Conservation (phyloP, 2,888 invertebrate species). For the Embidobia sp. region DNA sequence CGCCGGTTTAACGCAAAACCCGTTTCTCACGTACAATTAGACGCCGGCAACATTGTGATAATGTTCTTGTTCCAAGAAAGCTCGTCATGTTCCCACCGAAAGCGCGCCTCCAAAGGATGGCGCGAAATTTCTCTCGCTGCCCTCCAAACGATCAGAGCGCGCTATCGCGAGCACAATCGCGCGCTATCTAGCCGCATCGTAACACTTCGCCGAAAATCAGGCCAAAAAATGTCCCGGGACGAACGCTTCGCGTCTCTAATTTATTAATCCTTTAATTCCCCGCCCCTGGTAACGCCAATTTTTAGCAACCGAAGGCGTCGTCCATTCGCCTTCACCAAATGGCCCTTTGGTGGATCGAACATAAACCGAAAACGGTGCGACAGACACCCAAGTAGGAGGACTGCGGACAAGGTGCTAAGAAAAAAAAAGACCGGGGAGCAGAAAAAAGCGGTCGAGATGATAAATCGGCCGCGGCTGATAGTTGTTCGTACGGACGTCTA, state of each 20-base stretch:
- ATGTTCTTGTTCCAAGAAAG: no score
- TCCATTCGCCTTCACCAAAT: no score
- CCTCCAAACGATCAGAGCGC: slow-evolving; percentile 15
- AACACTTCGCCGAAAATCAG: slow-evolving; percentile 44
- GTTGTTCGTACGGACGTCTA: slow-evolving; percentile 25
- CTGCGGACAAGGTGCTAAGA: no score
- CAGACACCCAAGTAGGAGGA: no score
- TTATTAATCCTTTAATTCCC: slow-evolving; percentile 39
- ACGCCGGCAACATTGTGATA: no score
- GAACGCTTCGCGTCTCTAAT: slow-evolving; percentile 39
- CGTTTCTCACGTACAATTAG: no score
- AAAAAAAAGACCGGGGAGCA: background rate
- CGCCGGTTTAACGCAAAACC: no score
- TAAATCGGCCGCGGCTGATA: slow-evolving; percentile 21
- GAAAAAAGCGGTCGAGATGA: slow-evolving; percentile 10
- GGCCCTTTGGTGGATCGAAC: no score
- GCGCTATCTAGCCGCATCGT: slow-evolving; percentile 45
- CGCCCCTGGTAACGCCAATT: background rate
- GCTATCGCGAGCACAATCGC: slow-evolving; percentile 11
- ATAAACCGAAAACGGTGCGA: no score
- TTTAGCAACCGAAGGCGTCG: no score
- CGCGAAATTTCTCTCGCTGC: slow-evolving; percentile 18
- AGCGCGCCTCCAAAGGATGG: background rate
- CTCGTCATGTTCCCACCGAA: no score
- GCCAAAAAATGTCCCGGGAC: slow-evolving; percentile 43